Evolutionary conservation across 2,888 invertebrate species (phyloP).

Genomic region (Cactoblastis cactorum): DNA sequence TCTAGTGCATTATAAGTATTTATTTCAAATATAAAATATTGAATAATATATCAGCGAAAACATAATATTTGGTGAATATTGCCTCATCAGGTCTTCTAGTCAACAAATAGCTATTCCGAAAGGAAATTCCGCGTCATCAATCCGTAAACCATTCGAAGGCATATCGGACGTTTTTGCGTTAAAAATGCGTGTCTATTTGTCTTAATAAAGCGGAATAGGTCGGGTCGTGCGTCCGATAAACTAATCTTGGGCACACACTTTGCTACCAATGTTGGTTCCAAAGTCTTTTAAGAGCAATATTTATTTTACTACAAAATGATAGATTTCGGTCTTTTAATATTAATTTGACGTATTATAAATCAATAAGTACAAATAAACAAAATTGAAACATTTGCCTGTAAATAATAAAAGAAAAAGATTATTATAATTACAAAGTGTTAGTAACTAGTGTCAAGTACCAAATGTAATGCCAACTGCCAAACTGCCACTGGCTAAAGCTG

Average conservation of each 20-base stretch:
- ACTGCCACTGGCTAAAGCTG: too few species aligned
- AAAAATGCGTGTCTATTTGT: conserved; percentile 59
- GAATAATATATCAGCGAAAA: not conserved
- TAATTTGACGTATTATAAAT: too few species aligned
- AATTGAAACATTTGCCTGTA: too few species aligned
- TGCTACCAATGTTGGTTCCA: not conserved
- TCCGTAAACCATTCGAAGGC: conserved; percentile 15
- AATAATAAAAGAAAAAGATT: too few species aligned
- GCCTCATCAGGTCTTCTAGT: conserved; percentile 2
- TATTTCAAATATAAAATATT: not conserved
- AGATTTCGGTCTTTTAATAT: too few species aligned
- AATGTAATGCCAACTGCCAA: too few species aligned
- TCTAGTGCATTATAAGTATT: too few species aligned
- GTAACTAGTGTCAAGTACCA: too few species aligned
- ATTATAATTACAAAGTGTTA: too few species aligned
- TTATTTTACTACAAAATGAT: too few species aligned
- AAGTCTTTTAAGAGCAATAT: not conserved
- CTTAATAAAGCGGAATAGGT: conserved; percentile 54
- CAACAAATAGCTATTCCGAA: conserved; percentile 8
- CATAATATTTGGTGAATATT: not conserved
- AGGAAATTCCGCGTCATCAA: conserved; percentile 19
- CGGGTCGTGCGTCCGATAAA: conserved; percentile 41
- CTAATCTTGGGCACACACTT: conserved; percentile 34
- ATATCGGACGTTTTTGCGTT: conserved; percentile 42
- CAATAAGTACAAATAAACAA: too few species aligned